A percentile compares a stretch with the other conserved stretches of the same genome.
phyloP scores from a whole-genome alignment of 1,140 invertebrate species.

The Ceratosolen solmsi region DNA sequence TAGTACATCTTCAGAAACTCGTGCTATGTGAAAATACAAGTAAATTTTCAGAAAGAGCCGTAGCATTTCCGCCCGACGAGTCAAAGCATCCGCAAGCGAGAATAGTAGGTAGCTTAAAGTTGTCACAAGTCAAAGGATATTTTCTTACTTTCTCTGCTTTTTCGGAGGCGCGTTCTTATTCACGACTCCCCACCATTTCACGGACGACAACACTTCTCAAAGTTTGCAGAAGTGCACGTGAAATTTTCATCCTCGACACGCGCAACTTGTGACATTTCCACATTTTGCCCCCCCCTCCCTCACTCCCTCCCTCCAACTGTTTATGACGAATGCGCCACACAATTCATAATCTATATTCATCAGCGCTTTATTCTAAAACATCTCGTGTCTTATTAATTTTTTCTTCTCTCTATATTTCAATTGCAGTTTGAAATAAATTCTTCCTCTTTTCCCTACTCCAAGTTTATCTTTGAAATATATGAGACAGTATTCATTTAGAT shows the following conservation, averaged over 20 bases:
- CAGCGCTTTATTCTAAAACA: too few relatives aligned
- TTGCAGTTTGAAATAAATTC: too few relatives aligned
- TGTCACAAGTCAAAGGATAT: constrained; percentile 40
- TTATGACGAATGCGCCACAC: background rate
- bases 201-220: constrained; percentile 32
- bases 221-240: background rate
- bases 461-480: too few relatives aligned
- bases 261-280: background rate
- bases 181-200: background rate
- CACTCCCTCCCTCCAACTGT: background rate
- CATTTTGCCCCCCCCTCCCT: background rate
- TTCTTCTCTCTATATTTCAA: too few relatives aligned
- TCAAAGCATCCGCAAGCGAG: constrained; percentile 33
- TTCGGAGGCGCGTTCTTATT: background rate
- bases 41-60: constrained; percentile 46
- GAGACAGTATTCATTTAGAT: too few relatives aligned
- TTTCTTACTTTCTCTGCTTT: background rate
- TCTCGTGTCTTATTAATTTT: too few relatives aligned
- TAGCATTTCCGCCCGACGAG: constrained; percentile 30
- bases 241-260: constrained; percentile 21
- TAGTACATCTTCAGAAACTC: constrained; percentile 19
- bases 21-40: too few relatives aligned
- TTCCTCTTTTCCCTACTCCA: too few relatives aligned
- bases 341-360: too few relatives aligned
- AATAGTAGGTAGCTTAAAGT: constrained; percentile 28